Evolutionary conservation across 2,797 vertebrate genomes (phyloP).

Genomic region (Myoxocephalus aenaeus): DNA sequence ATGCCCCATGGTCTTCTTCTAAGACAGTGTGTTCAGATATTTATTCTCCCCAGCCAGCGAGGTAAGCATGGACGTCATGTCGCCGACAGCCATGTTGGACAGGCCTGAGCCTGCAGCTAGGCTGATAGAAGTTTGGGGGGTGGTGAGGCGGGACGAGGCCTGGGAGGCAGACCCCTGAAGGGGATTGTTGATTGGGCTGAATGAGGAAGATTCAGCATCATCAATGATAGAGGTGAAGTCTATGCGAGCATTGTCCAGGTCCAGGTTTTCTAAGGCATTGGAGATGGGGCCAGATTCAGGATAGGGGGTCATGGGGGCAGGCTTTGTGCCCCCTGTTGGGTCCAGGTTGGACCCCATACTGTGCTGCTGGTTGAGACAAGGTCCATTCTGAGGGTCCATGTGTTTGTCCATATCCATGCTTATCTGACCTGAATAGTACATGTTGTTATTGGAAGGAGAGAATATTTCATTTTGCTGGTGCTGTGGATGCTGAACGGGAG

Average conservation of each 20-base stretch:
- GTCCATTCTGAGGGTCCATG: conserved; percentile 77
- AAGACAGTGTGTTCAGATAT: conserved; percentile 90
- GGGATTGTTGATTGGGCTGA: conserved; percentile 82
- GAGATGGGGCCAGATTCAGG: conserved; percentile 87
- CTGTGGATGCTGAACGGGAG: conserved; percentile 79
- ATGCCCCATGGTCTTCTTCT: conserved; percentile 45
- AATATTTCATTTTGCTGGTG: conserved; percentile 81
- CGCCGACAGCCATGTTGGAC: conserved; percentile 97
- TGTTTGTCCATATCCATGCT: conserved; percentile 84
- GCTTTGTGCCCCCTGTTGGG: conserved; percentile 76
- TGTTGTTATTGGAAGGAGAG: conserved; percentile 74
- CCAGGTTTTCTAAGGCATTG: conserved; percentile 94
- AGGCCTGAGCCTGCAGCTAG: conserved; percentile 83
- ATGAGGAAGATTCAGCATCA: conserved; percentile 86
- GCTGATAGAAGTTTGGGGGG: conserved; percentile 84
- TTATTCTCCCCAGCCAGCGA: conserved; percentile 96
- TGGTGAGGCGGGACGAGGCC: conserved; percentile 86
- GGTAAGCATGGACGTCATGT: conserved; percentile 97
- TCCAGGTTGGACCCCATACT: conserved; percentile 79
- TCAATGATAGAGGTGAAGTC: conserved; percentile 98
- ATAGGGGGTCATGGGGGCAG: conserved; percentile 83
- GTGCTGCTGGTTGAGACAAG: conserved; percentile 86
- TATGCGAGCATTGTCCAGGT: conserved; percentile 96
- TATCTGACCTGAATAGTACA: conserved; percentile 86
- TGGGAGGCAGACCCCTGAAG: conserved; percentile 82